These are phyloP conservation scores for Pseudochirops corinnae DNA, from an alignment of 2,797 vertebrate genomes.

Conservation along the genomic window DNA sequence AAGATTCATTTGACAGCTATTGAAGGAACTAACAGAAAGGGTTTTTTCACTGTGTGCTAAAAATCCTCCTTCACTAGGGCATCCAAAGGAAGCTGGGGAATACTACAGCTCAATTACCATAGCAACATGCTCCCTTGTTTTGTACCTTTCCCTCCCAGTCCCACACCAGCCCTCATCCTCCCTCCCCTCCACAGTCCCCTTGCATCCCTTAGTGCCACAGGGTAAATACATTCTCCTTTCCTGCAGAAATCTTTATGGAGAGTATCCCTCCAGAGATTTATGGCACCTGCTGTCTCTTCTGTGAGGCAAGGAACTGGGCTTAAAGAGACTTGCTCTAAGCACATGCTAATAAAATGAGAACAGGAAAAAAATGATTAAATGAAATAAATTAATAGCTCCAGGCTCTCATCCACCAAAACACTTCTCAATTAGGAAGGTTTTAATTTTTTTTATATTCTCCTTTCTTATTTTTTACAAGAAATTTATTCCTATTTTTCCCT, in stretches of 20 bases:
- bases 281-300: neutral
- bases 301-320: neutral
- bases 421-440: accelerated
- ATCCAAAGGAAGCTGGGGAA: slow-evolving; percentile 1
- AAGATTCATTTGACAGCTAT: neutral
- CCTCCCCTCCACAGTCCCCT: neutral
- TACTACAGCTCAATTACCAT: slow-evolving; percentile 58
- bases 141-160: neutral
- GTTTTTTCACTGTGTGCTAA: neutral
- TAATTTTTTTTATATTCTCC: neutral
- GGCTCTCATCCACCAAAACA: neutral
- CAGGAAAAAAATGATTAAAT: neutral
- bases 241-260: neutral
- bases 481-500: neutral
- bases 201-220: neutral
- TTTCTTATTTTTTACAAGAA: neutral
- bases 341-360: neutral
- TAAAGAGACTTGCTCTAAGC: neutral
- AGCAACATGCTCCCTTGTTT: slow-evolving; percentile 4
- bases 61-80: neutral
- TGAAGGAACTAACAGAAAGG: neutral
- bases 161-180: neutral
- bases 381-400: neutral
- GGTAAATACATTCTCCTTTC: neutral
- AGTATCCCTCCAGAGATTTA: neutral